Evolutionary conservation across 2,797 vertebrate species (phyloP).

Genomic region (Tinamus major): DNA sequence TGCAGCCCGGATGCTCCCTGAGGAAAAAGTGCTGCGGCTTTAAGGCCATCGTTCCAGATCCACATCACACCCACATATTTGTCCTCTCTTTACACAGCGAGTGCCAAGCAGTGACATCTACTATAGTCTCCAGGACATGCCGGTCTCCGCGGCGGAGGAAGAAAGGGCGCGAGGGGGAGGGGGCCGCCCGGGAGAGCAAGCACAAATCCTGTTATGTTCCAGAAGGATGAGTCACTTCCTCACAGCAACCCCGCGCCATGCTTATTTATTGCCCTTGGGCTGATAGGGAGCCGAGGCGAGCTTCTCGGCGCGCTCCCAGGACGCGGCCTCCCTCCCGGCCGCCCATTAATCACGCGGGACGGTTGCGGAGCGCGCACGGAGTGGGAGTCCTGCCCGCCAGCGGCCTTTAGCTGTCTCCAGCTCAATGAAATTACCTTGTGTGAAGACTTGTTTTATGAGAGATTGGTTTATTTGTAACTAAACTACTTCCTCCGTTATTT

Average conservation of each 20-base stretch:
- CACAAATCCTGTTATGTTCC: constrained; percentile 79
- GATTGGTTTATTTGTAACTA: constrained; percentile 88
- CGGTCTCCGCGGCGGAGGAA: constrained; percentile 57
- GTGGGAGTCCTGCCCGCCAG: constrained; percentile 75
- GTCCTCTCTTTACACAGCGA: constrained; percentile 76
- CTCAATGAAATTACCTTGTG: constrained; percentile 82
- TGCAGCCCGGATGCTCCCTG: not conserved
- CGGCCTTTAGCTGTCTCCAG: constrained; percentile 83
- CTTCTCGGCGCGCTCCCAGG: constrained; percentile 52
- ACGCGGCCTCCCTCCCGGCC: constrained; percentile 55
- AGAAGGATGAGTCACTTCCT: constrained; percentile 84
- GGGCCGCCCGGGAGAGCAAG: not conserved
- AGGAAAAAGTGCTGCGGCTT: constrained; percentile 57
- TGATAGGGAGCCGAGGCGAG: constrained; percentile 72
- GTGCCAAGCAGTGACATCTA: constrained; percentile 88
- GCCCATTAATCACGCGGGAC: constrained; percentile 81
- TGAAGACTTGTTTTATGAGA: constrained; percentile 85
- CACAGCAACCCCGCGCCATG: constrained; percentile 73
- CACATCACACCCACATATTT: constrained; percentile 77
- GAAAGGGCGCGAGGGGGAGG: constrained; percentile 9
- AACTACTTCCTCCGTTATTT: constrained; percentile 87
- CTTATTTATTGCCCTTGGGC: constrained; percentile 80
- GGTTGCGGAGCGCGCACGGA: constrained; percentile 66
- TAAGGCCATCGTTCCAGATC: constrained; percentile 71
- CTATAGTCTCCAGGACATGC: constrained; percentile 81